Conservation (phyloP, 2,113 vertebrate genomes). For the Amblyopsis rosae region DNA sequence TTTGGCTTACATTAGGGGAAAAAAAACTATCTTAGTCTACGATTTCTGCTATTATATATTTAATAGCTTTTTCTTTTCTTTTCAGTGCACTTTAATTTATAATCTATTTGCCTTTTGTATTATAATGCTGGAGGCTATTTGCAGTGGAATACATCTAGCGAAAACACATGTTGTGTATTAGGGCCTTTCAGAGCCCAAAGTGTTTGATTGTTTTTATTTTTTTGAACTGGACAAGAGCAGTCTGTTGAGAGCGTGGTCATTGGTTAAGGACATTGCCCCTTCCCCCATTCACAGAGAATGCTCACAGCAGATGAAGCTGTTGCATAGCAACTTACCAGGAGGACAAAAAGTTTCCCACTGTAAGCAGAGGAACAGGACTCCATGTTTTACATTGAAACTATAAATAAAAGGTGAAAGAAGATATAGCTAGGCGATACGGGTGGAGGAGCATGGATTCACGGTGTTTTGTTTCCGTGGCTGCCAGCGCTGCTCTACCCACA, state of each 20-base stretch:
- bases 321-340: constrained; percentile 72
- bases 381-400: constrained; percentile 35
- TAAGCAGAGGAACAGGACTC: constrained; percentile 30
- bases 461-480: constrained; percentile 12
- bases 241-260: constrained; percentile 83
- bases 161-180: constrained; percentile 59
- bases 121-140: constrained; percentile 17
- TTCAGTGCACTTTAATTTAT: background rate
- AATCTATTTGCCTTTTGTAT: background rate
- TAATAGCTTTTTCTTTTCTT: background rate
- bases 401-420: constrained; percentile 1
- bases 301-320: constrained; percentile 71
- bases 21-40: no score
- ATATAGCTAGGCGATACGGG: constrained; percentile 14
- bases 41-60: no score
- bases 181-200: constrained; percentile 45
- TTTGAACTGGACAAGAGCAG: constrained; percentile 66
- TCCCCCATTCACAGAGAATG: constrained; percentile 69
- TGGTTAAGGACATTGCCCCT: constrained; percentile 78
- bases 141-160: constrained; percentile 19
- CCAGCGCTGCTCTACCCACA: constrained; percentile 12
- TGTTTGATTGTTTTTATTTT: constrained; percentile 62
- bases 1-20: no score
- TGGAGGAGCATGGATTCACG: constrained; percentile 3
- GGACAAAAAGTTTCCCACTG: constrained; percentile 40